phyloP scores from a whole-genome alignment of 1,140 invertebrate species.

The Sycophaga agraensis region DNA sequence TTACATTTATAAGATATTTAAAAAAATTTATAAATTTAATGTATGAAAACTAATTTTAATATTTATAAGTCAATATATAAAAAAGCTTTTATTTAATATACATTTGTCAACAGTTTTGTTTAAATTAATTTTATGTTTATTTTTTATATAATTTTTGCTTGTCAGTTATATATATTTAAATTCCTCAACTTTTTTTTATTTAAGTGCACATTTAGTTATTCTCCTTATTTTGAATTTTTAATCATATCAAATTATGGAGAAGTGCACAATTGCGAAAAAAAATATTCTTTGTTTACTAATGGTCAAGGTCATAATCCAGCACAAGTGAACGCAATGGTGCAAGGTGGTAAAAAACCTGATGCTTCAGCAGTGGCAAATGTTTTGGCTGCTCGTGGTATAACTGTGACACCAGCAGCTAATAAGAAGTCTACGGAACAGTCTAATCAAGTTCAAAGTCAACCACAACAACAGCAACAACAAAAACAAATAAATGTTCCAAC shows the following conservation, averaged over 20 bases:
- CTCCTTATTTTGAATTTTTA: slow-evolving; percentile 25
- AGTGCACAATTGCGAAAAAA: slow-evolving; percentile 38
- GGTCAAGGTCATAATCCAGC: slow-evolving; percentile 51
- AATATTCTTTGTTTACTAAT: slow-evolving; percentile 47
- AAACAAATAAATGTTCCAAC: slow-evolving; percentile 48
- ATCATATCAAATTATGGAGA: slow-evolving; percentile 31
- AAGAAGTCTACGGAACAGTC: slow-evolving; percentile 41
- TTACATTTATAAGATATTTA: too few relatives aligned
- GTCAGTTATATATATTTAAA: too few relatives aligned
- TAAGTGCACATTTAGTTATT: slow-evolving; percentile 9
- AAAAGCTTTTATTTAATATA: too few relatives aligned
- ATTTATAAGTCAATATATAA: too few relatives aligned
- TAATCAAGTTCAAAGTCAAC: slow-evolving; percentile 40
- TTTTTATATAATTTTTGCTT: too few relatives aligned
- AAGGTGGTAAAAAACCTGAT: slow-evolving; percentile 61
- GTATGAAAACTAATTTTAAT: too few relatives aligned
- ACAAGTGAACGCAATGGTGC: slow-evolving; percentile 44
- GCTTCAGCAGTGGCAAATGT: slow-evolving; percentile 74
- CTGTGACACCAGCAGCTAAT: slow-evolving; percentile 66
- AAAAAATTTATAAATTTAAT: too few relatives aligned
- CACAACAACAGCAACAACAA: slow-evolving; percentile 32
- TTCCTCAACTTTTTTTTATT: too few relatives aligned
- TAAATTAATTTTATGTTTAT: too few relatives aligned
- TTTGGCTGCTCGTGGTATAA: slow-evolving; percentile 73
- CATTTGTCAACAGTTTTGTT: too few relatives aligned